phyloP scores from a whole-genome alignment of 2,113 vertebrate species.

The Corythornis cristatus region DNA sequence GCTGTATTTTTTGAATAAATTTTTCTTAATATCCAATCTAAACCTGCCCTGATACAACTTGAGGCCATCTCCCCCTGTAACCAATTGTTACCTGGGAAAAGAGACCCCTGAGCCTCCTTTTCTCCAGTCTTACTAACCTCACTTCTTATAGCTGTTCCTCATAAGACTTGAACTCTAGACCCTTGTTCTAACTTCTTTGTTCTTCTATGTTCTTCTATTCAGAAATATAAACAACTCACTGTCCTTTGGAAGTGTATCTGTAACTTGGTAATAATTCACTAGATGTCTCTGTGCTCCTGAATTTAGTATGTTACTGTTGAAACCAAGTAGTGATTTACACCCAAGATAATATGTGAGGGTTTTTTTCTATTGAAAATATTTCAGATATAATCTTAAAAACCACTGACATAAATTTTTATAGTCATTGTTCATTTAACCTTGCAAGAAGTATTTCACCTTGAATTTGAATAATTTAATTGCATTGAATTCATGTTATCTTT shows the following conservation, averaged over 20 bases:
- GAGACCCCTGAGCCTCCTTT: background rate
- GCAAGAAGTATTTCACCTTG: background rate
- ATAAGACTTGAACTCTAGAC: background rate
- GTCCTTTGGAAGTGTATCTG: background rate
- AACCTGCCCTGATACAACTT: background rate
- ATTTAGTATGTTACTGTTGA: background rate
- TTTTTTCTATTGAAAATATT: background rate
- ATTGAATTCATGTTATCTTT: background rate
- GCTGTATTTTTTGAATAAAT: background rate
- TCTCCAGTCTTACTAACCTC: background rate
- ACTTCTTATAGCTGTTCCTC: background rate
- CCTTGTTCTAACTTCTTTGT: rapidly evolving
- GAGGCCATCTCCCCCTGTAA: background rate
- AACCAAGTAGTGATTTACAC: background rate
- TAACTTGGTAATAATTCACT: conserved; percentile 61
- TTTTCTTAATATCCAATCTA: background rate
- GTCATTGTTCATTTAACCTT: background rate
- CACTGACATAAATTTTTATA: background rate
- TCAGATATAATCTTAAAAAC: background rate
- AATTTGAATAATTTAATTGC: background rate
- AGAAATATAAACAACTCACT: background rate
- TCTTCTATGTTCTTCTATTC: background rate
- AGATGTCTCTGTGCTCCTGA: conserved; percentile 73
- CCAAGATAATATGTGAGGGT: background rate
- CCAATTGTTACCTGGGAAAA: background rate